phyloP scores from a whole-genome alignment of 2,888 invertebrate genomes.

The Clitarchus hookeri region DNA sequence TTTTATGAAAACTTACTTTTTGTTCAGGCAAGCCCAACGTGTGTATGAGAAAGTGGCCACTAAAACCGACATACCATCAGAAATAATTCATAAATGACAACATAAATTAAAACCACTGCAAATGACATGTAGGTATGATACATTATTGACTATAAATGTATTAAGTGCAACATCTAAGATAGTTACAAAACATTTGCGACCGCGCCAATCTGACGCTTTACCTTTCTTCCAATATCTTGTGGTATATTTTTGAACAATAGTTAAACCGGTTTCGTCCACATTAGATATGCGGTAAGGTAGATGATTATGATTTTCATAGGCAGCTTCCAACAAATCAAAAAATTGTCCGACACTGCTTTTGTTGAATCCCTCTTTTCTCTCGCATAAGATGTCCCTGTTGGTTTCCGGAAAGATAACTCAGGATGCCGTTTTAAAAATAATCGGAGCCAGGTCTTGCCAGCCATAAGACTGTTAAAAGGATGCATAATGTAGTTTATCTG shows the following conservation, averaged over 20 bases:
- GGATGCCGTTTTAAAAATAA: background rate
- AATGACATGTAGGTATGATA: no score
- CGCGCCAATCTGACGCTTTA: constrained; percentile 24
- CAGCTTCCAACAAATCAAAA: background rate
- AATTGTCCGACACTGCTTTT: background rate
- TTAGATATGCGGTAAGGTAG: background rate
- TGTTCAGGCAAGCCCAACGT: no score
- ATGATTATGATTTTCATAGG: background rate
- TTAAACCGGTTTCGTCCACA: constrained; percentile 19
- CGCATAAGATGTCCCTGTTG: background rate
- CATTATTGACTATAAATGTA: no score
- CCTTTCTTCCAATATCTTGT: background rate
- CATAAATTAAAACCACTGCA: no score
- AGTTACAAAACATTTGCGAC: background rate
- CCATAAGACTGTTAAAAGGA: background rate
- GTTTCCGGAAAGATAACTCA: constrained; percentile 22
- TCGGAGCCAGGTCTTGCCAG: constrained; percentile 20
- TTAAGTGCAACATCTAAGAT: no score
- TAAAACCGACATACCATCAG: no score
- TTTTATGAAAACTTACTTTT: no score
- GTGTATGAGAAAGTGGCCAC: no score
- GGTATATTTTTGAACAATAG: constrained; percentile 17
- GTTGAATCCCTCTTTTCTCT: no score
- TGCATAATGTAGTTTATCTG: background rate
- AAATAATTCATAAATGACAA: no score